A percentile compares a stretch with the other conserved stretches of the same genome.
These are phyloP conservation scores for Agapetus fuscipes DNA, from an alignment of 2,888 invertebrate genomes.

Conservation along the genomic window DNA sequence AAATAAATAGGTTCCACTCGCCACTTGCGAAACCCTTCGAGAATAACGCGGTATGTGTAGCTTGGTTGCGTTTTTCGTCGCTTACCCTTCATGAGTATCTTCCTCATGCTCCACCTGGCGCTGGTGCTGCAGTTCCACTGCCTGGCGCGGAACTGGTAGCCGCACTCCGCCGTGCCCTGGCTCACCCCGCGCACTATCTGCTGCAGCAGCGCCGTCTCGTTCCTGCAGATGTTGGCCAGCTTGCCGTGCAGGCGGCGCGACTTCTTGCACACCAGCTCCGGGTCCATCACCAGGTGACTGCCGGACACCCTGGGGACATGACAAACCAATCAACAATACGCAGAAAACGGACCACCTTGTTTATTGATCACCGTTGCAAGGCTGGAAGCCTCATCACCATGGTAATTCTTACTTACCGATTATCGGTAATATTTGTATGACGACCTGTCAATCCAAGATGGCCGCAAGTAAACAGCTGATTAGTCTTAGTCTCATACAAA, in stretches of 20 bases:
- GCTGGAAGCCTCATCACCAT: no score
- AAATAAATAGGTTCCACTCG: no score
- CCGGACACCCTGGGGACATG: slow-evolving; percentile 59
- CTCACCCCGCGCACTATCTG: slow-evolving; percentile 78
- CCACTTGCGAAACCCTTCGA: no score
- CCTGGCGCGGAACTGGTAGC: slow-evolving; percentile 74
- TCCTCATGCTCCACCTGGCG: slow-evolving; percentile 67
- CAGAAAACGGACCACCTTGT: no score
- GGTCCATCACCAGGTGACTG: slow-evolving; percentile 83
- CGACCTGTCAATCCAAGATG: no score
- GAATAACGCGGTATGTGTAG: no score
- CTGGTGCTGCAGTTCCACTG: slow-evolving; percentile 87
- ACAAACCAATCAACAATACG: neutral
- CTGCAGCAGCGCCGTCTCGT: slow-evolving; percentile 69
- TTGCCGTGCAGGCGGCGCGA: slow-evolving; percentile 67
- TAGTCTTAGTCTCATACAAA: no score
- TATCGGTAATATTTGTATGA: no score
- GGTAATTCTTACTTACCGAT: no score
- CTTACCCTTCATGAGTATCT: slow-evolving; percentile 77
- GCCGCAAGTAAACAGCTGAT: no score
- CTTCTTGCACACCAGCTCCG: slow-evolving; percentile 81
- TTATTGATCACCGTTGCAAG: no score
- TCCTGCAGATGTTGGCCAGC: slow-evolving; percentile 73
- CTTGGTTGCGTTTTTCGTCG: no score
- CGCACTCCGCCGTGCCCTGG: slow-evolving; percentile 77